Base-by-base conservation (phyloP, 2,797 vertebrate species). In the Neostethus bicornis region DNA sequence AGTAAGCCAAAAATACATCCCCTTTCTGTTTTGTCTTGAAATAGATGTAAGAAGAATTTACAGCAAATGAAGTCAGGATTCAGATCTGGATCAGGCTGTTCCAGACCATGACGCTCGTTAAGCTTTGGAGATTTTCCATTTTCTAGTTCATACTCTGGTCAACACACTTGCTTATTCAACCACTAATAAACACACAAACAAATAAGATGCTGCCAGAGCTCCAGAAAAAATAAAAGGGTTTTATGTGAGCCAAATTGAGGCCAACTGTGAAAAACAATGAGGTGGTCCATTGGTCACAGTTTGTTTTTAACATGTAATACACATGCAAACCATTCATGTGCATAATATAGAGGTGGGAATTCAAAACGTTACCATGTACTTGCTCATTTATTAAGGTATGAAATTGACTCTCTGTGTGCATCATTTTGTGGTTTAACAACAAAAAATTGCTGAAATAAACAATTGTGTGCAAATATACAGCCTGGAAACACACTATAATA, bases 81-180 rank as follows among this genome's bases (percentile, higher is more conserved):
- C 65, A 52, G 72, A 38, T 63, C 68, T 51, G 64, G 64, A 75
- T 78, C 65, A 48, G 44, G 58, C 37, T 47, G 53, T 75, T 43
- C 59, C 41, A 6, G 44, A 69, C 48, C 42, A 39, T 67, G 71
- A 37, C 59, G 66, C 66, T 60, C 53, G 70, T 71, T 53, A 58
- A 68, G 77, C 57, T 61, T 46, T 51, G 63, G 76, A 76, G 74
- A 78, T 71, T 81, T 83, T 84, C 77, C 69, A 75, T 66, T 80
- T 68, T 46, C 41, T 46, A 61, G 43, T 57, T 75, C 49, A 43
- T 59, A 35, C 54, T 54, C 63, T 48, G 31, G 65, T 71, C 60
- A 55, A 66, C 48, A 64, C 66, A 66, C 68, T n/a, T 61, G 70
- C 67, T 62, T 52, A 54, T 57, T 70, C 53, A 61, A 56, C 56